A percentile compares a stretch with the other conserved stretches of the same genome.
Evolutionary conservation across 2,113 vertebrate species (phyloP).

Genomic region (Neolamprologus variostigma): DNA sequence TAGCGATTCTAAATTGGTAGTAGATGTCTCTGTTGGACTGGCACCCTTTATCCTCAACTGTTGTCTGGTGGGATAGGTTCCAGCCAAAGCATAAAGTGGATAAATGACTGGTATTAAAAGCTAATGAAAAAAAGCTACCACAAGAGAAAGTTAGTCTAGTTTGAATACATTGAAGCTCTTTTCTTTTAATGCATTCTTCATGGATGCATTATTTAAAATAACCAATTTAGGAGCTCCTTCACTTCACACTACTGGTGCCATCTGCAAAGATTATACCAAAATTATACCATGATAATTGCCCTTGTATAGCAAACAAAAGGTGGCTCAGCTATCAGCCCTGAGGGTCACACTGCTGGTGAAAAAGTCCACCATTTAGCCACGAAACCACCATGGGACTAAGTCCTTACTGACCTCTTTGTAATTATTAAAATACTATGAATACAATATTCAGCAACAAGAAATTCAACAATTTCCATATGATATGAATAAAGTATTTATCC

Average conservation of each 20-base stretch:
- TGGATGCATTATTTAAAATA: not conserved
- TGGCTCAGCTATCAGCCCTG: not conserved
- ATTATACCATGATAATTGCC: not conserved
- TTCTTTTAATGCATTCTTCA: not conserved
- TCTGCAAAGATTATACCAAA: not conserved
- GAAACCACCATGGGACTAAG: not conserved
- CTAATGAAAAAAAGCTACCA: not conserved
- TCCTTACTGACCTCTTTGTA: not conserved
- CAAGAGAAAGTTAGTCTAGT: not conserved
- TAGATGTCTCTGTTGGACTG: not conserved
- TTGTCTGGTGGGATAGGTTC: not conserved
- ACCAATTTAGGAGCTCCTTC: not conserved
- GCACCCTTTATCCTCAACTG: not conserved
- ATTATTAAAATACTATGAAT: not conserved
- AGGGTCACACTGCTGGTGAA: not conserved
- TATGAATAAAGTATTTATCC: not conserved
- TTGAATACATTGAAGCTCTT: not conserved
- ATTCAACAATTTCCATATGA: not conserved
- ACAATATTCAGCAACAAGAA: not conserved
- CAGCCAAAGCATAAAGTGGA: not conserved
- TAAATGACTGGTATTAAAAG: not conserved
- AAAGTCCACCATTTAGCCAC: not conserved
- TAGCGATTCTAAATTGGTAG: not conserved
- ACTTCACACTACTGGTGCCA: not conserved
- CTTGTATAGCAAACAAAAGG: not conserved